phyloP scores from a whole-genome alignment of 1,140 invertebrate genomes.

The Pseudachorutes palmiensis region DNA sequence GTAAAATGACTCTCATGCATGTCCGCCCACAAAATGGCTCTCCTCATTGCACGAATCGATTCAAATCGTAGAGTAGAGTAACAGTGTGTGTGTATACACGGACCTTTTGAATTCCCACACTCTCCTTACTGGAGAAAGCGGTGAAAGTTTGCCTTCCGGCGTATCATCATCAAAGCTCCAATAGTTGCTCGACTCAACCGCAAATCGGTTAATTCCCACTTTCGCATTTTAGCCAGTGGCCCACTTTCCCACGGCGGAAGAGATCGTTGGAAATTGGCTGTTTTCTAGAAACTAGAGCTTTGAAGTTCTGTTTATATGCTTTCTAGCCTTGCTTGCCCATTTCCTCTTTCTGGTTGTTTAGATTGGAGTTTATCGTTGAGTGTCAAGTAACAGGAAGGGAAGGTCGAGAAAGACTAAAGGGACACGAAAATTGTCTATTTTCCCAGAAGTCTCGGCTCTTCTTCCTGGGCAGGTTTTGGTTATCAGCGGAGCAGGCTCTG shows the following conservation, averaged over 20 bases:
- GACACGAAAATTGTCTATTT: neutral
- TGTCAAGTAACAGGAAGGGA: neutral
- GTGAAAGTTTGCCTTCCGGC: neutral
- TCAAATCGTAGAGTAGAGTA: neutral
- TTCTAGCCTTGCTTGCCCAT: too few species aligned
- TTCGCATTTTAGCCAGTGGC: too few species aligned
- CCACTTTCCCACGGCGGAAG: too few species aligned
- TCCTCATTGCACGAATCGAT: neutral
- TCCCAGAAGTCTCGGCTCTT: neutral
- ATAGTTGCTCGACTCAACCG: neutral
- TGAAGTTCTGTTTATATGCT: too few species aligned
- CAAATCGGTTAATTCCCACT: too few species aligned
- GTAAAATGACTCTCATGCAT: neutral
- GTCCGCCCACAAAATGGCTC: neutral
- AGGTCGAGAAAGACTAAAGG: neutral
- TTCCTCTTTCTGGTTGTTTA: too few species aligned
- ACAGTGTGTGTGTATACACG: too few species aligned
- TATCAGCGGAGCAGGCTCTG: neutral
- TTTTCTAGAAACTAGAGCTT: too few species aligned
- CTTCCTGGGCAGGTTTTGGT: neutral
- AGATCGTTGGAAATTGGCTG: too few species aligned
- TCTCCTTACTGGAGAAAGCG: neutral
- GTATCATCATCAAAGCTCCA: neutral
- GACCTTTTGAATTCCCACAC: neutral
- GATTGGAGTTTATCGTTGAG: too few species aligned